Evolutionary conservation across 2,797 vertebrate species (phyloP).

Genomic region (Enteromius trimaculatus): DNA sequence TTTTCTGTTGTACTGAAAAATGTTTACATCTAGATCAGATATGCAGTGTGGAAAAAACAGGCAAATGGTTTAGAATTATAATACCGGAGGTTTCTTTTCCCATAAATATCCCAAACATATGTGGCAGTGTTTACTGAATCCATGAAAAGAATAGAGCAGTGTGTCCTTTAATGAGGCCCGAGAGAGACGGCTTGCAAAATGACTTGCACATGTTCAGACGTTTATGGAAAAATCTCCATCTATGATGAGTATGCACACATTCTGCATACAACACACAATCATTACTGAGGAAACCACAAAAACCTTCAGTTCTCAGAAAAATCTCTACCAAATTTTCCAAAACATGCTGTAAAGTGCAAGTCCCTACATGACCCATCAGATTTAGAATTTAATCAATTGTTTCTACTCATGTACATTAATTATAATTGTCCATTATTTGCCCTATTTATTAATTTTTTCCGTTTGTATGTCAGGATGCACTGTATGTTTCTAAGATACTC

Average conservation of each 20-base stretch:
- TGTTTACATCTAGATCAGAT: not conserved
- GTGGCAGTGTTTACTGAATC: conserved; percentile 19
- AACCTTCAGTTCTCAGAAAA: not conserved
- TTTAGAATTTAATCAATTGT: not conserved
- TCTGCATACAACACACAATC: not conserved
- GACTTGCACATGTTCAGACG: conserved; percentile 13
- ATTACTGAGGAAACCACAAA: conserved; percentile 5
- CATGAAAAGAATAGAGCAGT: conserved; percentile 13
- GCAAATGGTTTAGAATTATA: not conserved
- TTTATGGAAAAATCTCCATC: conserved; percentile 6
- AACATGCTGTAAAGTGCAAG: not conserved
- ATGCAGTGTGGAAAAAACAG: not conserved
- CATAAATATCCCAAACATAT: conserved; percentile 1
- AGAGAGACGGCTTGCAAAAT: conserved; percentile 11
- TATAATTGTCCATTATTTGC: not conserved
- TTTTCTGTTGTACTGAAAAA: not conserved
- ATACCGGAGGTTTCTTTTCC: not conserved
- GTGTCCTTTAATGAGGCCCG: conserved; percentile 4
- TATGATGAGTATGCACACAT: not conserved
- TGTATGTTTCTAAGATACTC: not conserved
- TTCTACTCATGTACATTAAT: not conserved
- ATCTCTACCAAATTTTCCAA: not conserved
- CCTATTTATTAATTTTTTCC: not conserved
- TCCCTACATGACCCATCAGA: not conserved
- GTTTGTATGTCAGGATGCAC: not conserved